Conservation (phyloP, 2,888 invertebrate genomes). For the Metalampra italica region DNA sequence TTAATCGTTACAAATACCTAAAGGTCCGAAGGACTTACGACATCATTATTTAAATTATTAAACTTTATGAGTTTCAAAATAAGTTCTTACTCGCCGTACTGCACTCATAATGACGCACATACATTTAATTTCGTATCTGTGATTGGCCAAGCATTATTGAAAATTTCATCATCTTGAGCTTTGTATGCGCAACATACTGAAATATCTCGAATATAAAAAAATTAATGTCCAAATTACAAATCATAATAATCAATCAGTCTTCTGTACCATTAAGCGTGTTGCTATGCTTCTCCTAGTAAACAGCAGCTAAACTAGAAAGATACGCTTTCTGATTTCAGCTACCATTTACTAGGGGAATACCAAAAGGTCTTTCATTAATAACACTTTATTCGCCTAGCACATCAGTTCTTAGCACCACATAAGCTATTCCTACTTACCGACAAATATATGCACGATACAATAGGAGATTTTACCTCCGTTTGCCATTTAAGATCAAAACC, state of each 20-base stretch:
- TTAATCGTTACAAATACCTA: slow-evolving; percentile 58
- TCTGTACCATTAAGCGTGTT: slow-evolving; percentile 55
- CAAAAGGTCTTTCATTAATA: neutral
- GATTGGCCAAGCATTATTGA: too few species aligned
- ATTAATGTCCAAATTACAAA: neutral
- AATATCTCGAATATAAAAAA: too few species aligned
- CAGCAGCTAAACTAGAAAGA: slow-evolving; percentile 15
- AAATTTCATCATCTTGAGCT: too few species aligned
- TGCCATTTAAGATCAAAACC: too few species aligned
- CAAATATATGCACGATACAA: slow-evolving; percentile 1
- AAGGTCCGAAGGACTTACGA: slow-evolving; percentile 37
- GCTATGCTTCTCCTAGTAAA: slow-evolving; percentile 25
- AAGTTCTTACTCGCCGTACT: neutral
- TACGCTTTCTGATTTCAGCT: neutral
- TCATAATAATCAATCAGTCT: slow-evolving; percentile 39
- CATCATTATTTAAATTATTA: slow-evolving; percentile 71
- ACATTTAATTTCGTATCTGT: too few species aligned
- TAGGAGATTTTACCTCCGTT: too few species aligned
- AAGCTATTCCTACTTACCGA: slow-evolving; percentile 35
- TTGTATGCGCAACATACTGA: too few species aligned
- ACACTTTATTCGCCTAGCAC: slow-evolving; percentile 19
- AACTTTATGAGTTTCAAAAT: slow-evolving; percentile 24
- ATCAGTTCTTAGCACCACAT: slow-evolving; percentile 58
- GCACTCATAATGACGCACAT: too few species aligned
- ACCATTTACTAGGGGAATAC: neutral